Conservation (phyloP, 2,797 vertebrate species). For the Hydrolagus colliei region DNA sequence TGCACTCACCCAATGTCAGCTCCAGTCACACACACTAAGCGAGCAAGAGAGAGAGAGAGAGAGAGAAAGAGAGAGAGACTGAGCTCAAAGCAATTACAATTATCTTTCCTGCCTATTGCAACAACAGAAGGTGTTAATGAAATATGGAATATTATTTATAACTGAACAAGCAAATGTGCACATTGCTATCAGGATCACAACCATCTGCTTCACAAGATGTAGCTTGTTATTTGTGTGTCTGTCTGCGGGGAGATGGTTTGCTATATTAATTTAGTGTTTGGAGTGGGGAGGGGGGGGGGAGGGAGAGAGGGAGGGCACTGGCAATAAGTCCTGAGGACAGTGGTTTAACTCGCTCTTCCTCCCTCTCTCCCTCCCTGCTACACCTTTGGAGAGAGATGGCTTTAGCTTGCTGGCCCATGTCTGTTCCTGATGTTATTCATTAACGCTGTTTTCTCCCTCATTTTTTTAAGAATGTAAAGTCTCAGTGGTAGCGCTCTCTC, state of each 20-base stretch:
- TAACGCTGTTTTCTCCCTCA: too few relatives aligned
- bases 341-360: too few relatives aligned
- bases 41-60: not conserved
- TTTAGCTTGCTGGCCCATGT: too few relatives aligned
- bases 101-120: not conserved
- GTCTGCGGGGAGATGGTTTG: not conserved
- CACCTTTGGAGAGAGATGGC: too few relatives aligned
- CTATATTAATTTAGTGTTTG: too few relatives aligned
- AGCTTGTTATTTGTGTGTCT: conserved; percentile 4
- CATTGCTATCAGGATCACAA: not conserved
- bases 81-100: not conserved
- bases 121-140: not conserved
- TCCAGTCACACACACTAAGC: not conserved
- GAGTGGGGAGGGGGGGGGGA: not conserved
- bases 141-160: not conserved
- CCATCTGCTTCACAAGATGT: not conserved
- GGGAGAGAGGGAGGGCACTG: not conserved
- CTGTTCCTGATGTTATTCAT: too few relatives aligned
- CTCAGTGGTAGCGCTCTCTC: too few relatives aligned
- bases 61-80: not conserved
- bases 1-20: not conserved
- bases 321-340: too few relatives aligned
- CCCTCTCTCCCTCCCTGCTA: too few relatives aligned
- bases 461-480: too few relatives aligned
- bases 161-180: not conserved